Evolutionary conservation across 2,888 invertebrate species (phyloP).

Genomic region (Lamellibrachia columna): DNA sequence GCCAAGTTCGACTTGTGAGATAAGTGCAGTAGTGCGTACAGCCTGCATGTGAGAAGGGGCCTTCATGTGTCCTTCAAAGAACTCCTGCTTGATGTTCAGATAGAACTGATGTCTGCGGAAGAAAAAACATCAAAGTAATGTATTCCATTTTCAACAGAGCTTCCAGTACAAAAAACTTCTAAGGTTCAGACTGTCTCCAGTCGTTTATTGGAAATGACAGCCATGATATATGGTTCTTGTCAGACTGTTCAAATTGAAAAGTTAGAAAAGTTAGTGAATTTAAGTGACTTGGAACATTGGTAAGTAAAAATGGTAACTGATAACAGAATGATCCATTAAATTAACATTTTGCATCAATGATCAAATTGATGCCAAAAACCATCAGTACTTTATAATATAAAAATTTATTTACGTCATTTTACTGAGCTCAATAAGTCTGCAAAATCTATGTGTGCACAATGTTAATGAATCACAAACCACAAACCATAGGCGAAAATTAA

Average conservation of each 20-base stretch:
- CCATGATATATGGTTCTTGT: not conserved
- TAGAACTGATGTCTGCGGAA: constrained; percentile 79
- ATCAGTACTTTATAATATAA: not conserved
- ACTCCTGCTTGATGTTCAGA: constrained; percentile 83
- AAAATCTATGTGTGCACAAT: not conserved
- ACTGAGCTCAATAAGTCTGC: not conserved
- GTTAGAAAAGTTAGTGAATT: not conserved
- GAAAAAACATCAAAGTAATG: constrained; percentile 23
- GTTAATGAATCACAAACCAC: not conserved
- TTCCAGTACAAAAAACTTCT: not conserved
- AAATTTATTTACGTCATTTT: not conserved
- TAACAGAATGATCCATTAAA: not conserved
- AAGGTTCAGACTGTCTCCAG: too few relatives aligned
- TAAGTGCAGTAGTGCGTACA: constrained; percentile 78
- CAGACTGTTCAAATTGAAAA: not conserved
- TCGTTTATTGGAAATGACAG: not conserved
- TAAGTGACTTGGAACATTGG: not conserved
- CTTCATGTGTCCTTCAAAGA: constrained; percentile 73
- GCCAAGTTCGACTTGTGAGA: constrained; percentile 80
- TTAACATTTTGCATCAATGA: not conserved
- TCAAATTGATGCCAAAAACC: not conserved
- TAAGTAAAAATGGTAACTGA: not conserved
- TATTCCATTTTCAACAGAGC: not conserved
- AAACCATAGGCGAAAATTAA: not conserved
- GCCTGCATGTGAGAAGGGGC: constrained; percentile 77